phyloP scores from a whole-genome alignment of 2,888 invertebrate species.

The Melipona bicolor region DNA sequence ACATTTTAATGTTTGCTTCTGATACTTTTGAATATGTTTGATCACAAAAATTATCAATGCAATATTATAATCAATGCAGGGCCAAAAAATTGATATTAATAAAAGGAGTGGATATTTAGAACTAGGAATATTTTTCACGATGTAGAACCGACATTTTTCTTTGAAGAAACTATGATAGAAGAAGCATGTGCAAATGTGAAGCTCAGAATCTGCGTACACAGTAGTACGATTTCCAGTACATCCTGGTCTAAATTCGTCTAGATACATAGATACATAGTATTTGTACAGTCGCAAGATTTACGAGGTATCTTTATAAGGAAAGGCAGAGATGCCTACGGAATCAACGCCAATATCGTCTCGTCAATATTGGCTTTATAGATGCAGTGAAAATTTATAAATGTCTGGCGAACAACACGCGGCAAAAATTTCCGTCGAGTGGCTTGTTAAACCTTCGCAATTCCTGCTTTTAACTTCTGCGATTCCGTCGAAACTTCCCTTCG shows the following conservation, averaged over 20 bases:
- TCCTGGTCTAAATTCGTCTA: constrained; percentile 54
- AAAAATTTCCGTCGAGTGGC: constrained; percentile 39
- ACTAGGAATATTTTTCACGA: background rate
- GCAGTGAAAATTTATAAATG: constrained; percentile 45
- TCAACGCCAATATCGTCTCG: constrained; percentile 15
- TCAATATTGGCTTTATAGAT: constrained; percentile 30
- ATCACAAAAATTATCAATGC: background rate
- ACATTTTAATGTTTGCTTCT: background rate
- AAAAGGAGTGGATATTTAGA: background rate
- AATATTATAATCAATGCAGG: background rate
- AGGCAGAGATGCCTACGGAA: constrained; percentile 16
- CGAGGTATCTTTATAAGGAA: constrained; percentile 22
- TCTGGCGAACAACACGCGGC: constrained; percentile 46
- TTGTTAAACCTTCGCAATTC: constrained; percentile 34
- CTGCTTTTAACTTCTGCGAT: constrained; percentile 13
- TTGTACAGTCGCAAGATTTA: constrained; percentile 32
- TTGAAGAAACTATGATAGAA: background rate
- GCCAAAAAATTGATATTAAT: background rate
- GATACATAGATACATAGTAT: constrained; percentile 33
- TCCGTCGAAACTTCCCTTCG: background rate
- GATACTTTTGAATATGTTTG: background rate
- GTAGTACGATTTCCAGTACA: constrained; percentile 33
- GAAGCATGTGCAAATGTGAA: background rate
- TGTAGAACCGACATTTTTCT: background rate
- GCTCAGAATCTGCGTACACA: no score